Evolutionary conservation across 64 coral and sea anemone species (phyloP).

Genomic region (Trachythela sp.): DNA sequence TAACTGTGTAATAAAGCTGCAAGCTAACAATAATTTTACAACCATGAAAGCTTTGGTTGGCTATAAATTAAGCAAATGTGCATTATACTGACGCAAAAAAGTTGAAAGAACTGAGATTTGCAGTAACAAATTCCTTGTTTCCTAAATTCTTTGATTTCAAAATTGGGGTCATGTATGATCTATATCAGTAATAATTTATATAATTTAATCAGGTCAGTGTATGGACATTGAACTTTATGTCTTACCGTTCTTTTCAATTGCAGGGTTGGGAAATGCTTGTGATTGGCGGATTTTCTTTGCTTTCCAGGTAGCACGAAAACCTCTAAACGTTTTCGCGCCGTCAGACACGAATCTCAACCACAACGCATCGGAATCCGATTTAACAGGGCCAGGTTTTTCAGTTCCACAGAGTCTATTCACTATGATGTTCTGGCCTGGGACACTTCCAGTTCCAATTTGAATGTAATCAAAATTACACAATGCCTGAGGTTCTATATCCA

Average conservation of each 20-base stretch:
- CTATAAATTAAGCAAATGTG: no score
- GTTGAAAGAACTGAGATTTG: no score
- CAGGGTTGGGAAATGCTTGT: background rate
- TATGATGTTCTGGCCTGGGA: background rate
- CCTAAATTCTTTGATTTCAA: no score
- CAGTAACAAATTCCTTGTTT: no score
- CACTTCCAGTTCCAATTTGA: background rate
- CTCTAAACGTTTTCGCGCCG: background rate
- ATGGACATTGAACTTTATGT: background rate
- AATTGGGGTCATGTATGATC: no score
- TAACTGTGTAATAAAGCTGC: no score
- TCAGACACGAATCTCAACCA: slow-evolving; percentile 18
- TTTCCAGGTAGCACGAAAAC: slow-evolving; percentile 16
- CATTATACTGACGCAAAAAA: no score
- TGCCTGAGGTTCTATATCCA: background rate
- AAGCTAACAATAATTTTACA: no score
- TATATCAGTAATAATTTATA: no score
- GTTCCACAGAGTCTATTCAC: background rate
- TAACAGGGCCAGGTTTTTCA: background rate
- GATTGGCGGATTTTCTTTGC: background rate
- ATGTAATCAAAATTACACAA: slow-evolving; percentile 9
- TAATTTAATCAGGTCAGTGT: background rate
- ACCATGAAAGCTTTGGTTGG: no score
- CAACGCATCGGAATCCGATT: background rate
- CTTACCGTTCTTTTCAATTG: background rate